Base-by-base conservation (phyloP, 2,113 vertebrate species). In the Gavialis gangeticus region DNA sequence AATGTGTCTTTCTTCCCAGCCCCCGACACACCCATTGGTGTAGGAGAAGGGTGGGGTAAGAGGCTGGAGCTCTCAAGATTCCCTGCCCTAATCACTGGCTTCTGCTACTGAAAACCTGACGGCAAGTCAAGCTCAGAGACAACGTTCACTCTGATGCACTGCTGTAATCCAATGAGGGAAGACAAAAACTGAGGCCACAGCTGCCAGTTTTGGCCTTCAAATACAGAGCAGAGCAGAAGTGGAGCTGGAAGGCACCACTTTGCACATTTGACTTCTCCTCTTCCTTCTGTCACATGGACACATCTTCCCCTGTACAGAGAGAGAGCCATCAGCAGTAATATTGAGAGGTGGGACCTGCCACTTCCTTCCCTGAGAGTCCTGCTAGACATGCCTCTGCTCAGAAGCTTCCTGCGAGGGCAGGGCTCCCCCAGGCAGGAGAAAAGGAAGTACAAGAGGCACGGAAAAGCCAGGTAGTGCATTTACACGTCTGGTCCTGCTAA, bases 1-100 rank as follows among this genome's bases (percentile, higher is more conserved):
- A 90, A 81, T 62, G 85, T 69, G n/a, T 67, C 93, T 91, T 71
- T 94, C 87, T 90, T 94, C 64, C 62, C 66, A 78, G 34, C 11
- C n/a, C 87, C 71, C 59, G 82, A 66, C 87, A 86, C 85, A 82
- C 69, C 30, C 12, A 55, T n/a, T 84, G 81, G 81, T 75, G 46
- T 16, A 46, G 28, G 66, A 15, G 62, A 14, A 21, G 25, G 46
- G 46, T 46, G 46, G 46, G 46, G 46, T 46, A 46, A 46, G 46
- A 46, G 6, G 27, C 62, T 64, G 27, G 25, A 27, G 62, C 25
- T 64, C 25, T 64, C 62, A 28, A 28, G 24, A 28, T 64, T 64
- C 62, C 25, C 25, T 64, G 62, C 62, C 28, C 27, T 64, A 27
- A 27, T 27, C 6, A 64, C 62, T 28, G 62, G 25, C 7, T 12